phyloP scores from a whole-genome alignment of 1,140 invertebrate genomes.

The Lasaia peninsularis region DNA sequence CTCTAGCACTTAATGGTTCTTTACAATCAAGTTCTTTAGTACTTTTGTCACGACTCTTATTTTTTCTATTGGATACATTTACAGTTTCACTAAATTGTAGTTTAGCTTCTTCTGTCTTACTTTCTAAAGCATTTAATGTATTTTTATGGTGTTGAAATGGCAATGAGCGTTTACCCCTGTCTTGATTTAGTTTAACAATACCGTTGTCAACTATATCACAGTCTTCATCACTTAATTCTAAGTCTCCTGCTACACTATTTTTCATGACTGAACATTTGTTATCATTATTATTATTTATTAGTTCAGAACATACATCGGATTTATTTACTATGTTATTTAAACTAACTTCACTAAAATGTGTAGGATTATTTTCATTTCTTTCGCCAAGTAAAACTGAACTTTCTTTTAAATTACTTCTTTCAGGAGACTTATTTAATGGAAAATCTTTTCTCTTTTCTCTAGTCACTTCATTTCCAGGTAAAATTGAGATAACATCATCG shows the following conservation, averaged over 20 bases:
- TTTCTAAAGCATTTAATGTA: constrained; percentile 7
- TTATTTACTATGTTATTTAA: background rate
- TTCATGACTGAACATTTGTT: background rate
- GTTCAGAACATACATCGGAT: background rate
- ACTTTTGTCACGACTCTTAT: background rate
- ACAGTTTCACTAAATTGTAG: too few species aligned
- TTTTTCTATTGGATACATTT: background rate
- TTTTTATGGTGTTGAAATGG: constrained; percentile 6
- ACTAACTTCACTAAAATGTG: too few species aligned
- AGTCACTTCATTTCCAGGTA: too few species aligned
- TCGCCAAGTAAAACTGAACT: too few species aligned
- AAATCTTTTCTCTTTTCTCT: too few species aligned
- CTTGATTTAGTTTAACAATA: background rate
- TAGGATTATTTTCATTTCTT: too few species aligned
- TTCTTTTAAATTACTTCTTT: too few species aligned
- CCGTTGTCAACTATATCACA: constrained; percentile 38
- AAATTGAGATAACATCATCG: too few species aligned
- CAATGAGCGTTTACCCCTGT: background rate
- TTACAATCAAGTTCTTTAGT: constrained; percentile 3
- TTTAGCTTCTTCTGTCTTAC: background rate
- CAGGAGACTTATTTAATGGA: too few species aligned
- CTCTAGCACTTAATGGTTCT: constrained; percentile 14
- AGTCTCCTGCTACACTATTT: constrained; percentile 48
- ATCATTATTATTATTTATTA: background rate
- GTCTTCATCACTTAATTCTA: constrained; percentile 63